Evolutionary conservation across 2,113 vertebrate genomes (phyloP).

Genomic region (Malurus elegans): DNA sequence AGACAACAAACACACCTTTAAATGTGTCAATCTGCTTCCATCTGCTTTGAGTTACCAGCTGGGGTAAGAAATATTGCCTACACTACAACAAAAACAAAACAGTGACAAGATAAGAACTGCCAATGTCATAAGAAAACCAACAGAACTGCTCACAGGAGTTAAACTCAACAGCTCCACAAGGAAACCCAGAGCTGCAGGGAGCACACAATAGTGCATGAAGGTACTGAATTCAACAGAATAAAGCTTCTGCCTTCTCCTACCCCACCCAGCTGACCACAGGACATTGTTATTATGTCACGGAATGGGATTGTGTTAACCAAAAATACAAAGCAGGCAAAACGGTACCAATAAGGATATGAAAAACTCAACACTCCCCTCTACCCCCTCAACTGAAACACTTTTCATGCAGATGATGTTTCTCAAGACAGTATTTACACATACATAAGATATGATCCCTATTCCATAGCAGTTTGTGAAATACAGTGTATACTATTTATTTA

Average conservation of each 20-base stretch:
- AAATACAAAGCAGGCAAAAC: neutral
- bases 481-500: neutral
- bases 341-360: neutral
- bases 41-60: neutral
- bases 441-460: neutral
- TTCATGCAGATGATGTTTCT: neutral
- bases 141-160: neutral
- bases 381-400: neutral
- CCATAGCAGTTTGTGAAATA: neutral
- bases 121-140: neutral
- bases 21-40: neutral
- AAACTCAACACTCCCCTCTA: neutral
- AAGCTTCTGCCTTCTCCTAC: neutral
- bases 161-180: neutral
- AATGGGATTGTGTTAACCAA: neutral
- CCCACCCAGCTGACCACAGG: neutral
- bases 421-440: neutral
- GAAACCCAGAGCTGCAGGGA: neutral
- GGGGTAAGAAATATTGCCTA: neutral
- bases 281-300: rapidly evolving
- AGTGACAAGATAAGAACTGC: neutral
- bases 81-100: neutral
- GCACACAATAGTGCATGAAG: neutral
- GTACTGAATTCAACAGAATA: neutral
- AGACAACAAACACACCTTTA: neutral